phyloP scores from a whole-genome alignment of 1,140 invertebrate genomes.

The Drosophila murphyi region DNA sequence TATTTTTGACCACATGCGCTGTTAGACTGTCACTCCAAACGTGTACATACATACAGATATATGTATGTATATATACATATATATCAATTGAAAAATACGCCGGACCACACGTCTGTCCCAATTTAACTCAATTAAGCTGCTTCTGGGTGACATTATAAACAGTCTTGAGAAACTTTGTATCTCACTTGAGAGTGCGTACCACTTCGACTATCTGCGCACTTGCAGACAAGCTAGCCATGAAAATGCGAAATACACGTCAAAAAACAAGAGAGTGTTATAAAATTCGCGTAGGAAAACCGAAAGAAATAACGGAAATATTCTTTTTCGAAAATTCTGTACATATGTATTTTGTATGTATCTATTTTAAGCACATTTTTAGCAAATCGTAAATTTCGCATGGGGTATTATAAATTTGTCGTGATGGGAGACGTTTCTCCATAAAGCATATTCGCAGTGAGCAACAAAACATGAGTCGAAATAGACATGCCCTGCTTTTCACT shows the following conservation, averaged over 20 bases:
- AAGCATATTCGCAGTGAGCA: no score
- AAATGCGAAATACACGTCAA: slow-evolving; percentile 10
- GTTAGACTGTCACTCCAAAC: slow-evolving; percentile 45
- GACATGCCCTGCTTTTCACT: no score
- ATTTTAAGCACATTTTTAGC: slow-evolving; percentile 53
- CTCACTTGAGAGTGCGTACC: slow-evolving; percentile 43
- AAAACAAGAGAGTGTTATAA: neutral
- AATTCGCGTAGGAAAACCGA: slow-evolving; percentile 13
- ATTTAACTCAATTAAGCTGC: slow-evolving; percentile 79
- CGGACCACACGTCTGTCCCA: slow-evolving; percentile 61
- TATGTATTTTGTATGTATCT: slow-evolving; percentile 26
- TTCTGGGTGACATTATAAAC: slow-evolving; percentile 29
- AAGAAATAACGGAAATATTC: slow-evolving; percentile 64
- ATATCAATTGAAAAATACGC: slow-evolving; percentile 62
- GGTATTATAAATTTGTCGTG: no score
- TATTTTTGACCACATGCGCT: slow-evolving; percentile 54
- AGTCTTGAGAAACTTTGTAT: slow-evolving; percentile 14
- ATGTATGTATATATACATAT: slow-evolving; percentile 3
- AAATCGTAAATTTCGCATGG: slow-evolving; percentile 28
- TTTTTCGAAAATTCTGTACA: slow-evolving; percentile 47
- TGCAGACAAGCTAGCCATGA: slow-evolving; percentile 2
- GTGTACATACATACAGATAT: no score
- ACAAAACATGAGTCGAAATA: no score
- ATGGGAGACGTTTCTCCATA: no score
- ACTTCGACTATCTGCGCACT: slow-evolving; percentile 18